phyloP scores from a whole-genome alignment of 1,140 invertebrate species.

The Psix sp. region DNA sequence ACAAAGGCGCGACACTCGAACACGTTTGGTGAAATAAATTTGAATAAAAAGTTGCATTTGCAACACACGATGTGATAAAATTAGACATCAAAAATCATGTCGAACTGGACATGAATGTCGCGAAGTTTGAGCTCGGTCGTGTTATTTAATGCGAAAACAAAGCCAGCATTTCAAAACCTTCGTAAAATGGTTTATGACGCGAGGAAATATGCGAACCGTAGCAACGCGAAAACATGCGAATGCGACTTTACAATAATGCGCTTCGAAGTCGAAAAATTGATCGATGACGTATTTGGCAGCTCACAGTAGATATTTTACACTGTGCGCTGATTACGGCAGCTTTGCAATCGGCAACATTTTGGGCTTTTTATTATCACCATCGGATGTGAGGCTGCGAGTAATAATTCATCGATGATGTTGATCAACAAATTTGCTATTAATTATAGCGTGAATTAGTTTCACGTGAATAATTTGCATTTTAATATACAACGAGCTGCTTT shows the following conservation, averaged over 20 bases:
- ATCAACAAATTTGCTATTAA: too few species aligned
- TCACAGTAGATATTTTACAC: slow-evolving; percentile 47
- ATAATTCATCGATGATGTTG: too few species aligned
- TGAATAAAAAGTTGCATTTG: too few species aligned
- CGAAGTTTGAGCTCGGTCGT: slow-evolving; percentile 21
- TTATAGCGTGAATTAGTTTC: too few species aligned
- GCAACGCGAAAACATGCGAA: slow-evolving; percentile 19
- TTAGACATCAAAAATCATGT: too few species aligned
- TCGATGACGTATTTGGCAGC: slow-evolving; percentile 47
- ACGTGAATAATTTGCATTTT: too few species aligned
- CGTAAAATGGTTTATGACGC: slow-evolving; percentile 30
- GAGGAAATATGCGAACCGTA: slow-evolving; percentile 42
- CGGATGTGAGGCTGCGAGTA: too few species aligned
- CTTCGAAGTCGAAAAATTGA: slow-evolving; percentile 46
- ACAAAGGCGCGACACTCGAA: too few species aligned
- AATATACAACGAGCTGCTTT: too few species aligned
- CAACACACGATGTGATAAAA: too few species aligned
- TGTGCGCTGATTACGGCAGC: slow-evolving; percentile 9
- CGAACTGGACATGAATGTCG: too few species aligned
- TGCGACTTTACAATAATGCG: slow-evolving; percentile 22
- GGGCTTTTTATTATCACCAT: slow-evolving; percentile 1
- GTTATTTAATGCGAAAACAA: slow-evolving; percentile 32
- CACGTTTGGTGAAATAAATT: too few species aligned
- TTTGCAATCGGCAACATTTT: not conserved
- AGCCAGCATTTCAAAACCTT: slow-evolving; percentile 25